Evolutionary conservation across 2,113 vertebrate genomes (phyloP).

Genomic region (Clarias macrocephalus): DNA sequence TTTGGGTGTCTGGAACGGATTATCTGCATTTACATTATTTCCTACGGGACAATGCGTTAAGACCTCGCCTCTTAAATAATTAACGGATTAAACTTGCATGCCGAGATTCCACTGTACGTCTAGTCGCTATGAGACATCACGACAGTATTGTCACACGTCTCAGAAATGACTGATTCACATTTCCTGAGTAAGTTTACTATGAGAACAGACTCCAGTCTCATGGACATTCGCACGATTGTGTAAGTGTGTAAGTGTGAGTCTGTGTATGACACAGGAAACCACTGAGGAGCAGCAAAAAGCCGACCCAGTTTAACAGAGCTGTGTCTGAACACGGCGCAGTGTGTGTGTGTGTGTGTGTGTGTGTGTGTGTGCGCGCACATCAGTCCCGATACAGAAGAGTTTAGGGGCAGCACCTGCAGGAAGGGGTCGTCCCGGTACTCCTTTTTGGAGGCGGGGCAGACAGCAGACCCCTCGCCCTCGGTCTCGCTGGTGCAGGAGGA

Average conservation of each 20-base stretch:
- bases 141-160: too few species aligned
- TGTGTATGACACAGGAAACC: background rate
- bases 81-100: too few species aligned
- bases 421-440: constrained; percentile 97
- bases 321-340: too few species aligned
- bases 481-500: constrained; percentile 94
- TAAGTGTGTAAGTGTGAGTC: background rate
- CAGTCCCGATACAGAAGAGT: background rate
- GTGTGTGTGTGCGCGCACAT: background rate
- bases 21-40: too few species aligned
- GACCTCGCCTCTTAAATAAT: too few species aligned
- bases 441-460: constrained; percentile 84
- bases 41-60: too few species aligned
- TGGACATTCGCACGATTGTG: too few species aligned
- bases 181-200: too few species aligned
- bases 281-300: background rate
- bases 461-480: constrained; percentile 82
- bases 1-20: too few species aligned
- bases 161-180: too few species aligned
- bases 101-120: too few species aligned
- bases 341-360: background rate
- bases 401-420: constrained; percentile 80
- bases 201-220: background rate
- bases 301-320: background rate
- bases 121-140: too few species aligned